Base-by-base conservation (phyloP, 2,888 invertebrate genomes). In the Caenorhabditis sinica region DNA sequence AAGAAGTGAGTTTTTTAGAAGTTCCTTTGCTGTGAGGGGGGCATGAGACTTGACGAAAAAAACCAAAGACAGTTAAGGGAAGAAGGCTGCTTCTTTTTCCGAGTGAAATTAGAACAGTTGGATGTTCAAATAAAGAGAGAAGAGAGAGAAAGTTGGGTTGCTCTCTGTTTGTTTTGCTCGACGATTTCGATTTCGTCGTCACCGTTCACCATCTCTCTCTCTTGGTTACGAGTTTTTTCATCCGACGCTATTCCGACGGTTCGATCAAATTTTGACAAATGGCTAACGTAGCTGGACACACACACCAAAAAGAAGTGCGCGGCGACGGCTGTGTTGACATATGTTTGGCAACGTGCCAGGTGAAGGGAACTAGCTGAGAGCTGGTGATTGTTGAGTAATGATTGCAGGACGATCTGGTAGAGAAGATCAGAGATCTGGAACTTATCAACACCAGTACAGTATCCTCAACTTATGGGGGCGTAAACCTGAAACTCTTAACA, bases 191-290 rank as follows among this genome's bases (percentile, higher is more conserved):
- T 45, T 33, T 60, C 58, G 36, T 61, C 33, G 25, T 56, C 56
- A 15, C 8, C 56, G 33, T 66, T 60, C 30, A 20, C 28, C n/a
- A 15, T 1, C 53, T 61, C 63, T 40, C 25, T 40, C 43, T 69
- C 28, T 36, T 58, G 9, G 15, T 28, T 79, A 79, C 79, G 61
- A 53, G 63, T 68, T 79, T 71, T 71, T 71, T 76, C 53, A 36
- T 49, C 58, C 58, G 71, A n/a, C 3, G 3, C n/a, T 13, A 45
- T 8, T 65, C 15, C 13, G 20, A 11, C 40, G 43, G 40, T 66
- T 69, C 71, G 79, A 71, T 79, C 79, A 79, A 79, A 79, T 71
- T 79, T 79, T 79, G 63, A 79, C 79, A 79, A 79, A 79, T 63
- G 77, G 69, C 69, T 63, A n/a, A 17, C 6, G 23, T 13, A 11